phyloP scores from a whole-genome alignment of 92 coral and sea anemone genomes.

The Isaurus tuberculatus region DNA sequence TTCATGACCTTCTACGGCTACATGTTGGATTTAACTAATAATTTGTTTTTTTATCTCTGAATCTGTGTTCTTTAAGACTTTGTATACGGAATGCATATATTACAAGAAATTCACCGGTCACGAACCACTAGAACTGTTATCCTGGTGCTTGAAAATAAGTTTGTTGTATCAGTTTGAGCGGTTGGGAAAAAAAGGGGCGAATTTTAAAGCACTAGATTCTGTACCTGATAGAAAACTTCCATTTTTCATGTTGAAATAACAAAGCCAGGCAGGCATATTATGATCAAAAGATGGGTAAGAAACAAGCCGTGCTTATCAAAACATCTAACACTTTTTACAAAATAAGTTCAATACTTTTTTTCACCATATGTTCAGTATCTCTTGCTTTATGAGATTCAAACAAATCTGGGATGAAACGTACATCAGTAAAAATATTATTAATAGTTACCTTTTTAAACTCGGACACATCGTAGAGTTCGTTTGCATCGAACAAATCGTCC shows the following conservation, averaged over 20 bases:
- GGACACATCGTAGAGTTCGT: slow-evolving; percentile 92
- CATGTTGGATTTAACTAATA: background rate
- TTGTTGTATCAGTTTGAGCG: background rate
- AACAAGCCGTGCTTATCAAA: background rate
- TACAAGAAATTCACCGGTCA: too few relatives aligned
- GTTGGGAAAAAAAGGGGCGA: background rate
- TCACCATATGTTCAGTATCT: background rate
- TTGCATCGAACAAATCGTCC: slow-evolving; percentile 88
- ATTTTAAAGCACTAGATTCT: background rate
- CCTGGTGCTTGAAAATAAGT: too few relatives aligned
- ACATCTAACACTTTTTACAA: background rate
- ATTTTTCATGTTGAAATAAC: background rate
- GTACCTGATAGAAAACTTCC: too few relatives aligned
- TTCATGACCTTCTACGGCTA: background rate
- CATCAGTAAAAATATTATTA: background rate
- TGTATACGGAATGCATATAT: too few relatives aligned
- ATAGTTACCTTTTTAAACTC: slow-evolving; percentile 91
- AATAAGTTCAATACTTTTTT: background rate
- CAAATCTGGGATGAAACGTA: background rate
- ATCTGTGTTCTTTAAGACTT: too few relatives aligned
- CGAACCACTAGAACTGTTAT: too few relatives aligned
- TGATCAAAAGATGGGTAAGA: background rate
- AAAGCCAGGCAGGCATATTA: too few relatives aligned
- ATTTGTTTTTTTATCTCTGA: background rate
- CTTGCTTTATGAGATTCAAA: background rate